Evolutionary conservation across 2,113 vertebrate species (phyloP).

Genomic region (Drymodes brunneopygia): DNA sequence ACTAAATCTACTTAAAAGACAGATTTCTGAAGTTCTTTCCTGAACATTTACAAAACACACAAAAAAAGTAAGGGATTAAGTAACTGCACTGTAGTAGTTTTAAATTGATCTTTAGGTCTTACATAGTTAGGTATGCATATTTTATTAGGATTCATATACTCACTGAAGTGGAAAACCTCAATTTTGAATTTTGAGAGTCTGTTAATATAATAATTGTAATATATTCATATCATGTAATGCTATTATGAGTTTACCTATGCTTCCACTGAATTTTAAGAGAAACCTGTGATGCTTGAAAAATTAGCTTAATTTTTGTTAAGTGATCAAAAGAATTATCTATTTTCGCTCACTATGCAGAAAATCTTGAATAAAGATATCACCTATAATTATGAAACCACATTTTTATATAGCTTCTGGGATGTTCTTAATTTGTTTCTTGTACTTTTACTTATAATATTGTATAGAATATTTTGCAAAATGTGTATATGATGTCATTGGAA

Average conservation of each 20-base stretch:
- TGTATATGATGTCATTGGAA: neutral
- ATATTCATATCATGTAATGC: neutral
- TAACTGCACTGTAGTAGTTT: neutral
- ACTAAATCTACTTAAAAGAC: neutral
- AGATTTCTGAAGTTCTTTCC: neutral
- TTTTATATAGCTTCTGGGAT: neutral
- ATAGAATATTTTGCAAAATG: neutral
- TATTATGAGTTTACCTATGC: neutral
- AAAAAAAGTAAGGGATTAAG: neutral
- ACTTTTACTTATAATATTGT: neutral
- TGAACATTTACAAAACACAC: neutral
- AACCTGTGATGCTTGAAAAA: neutral
- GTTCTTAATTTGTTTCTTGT: neutral
- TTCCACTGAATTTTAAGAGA: conserved; percentile 6
- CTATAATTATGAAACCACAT: neutral
- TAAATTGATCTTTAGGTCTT: neutral
- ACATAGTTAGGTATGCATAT: neutral
- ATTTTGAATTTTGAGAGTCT: neutral
- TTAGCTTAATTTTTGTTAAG: neutral
- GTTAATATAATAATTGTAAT: conserved; percentile 7
- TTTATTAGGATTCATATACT: conserved; percentile 12
- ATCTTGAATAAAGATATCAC: neutral
- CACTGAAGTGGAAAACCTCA: neutral
- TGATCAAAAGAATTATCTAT: neutral
- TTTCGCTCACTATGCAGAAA: neutral